Evolutionary conservation across 2,797 vertebrate genomes (phyloP), one percentile per base, ranked within the genome.

Genomic region (Harpagifer antarcticus): DNA sequence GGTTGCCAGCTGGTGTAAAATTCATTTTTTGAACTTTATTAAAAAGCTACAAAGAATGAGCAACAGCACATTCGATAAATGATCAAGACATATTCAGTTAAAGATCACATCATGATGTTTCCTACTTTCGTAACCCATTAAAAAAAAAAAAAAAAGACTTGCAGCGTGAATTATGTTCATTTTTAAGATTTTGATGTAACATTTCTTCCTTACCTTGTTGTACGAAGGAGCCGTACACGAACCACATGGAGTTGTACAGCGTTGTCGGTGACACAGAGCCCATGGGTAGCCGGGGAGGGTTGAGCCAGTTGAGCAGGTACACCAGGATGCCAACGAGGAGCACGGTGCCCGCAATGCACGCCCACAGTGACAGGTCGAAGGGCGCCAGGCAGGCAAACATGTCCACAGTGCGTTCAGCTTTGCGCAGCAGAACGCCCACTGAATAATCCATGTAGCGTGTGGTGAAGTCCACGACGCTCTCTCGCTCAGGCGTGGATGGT

Each of bases 221-320:
- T 47, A 99, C 97, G 77, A 99, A 99, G 76, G 98, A 99, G 84
- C 98, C 98, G 1, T 99, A 99, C 72, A 99, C 98, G 64, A 99
- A 98, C 98, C 98, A 99, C 98, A 99, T 99, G 92, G 98, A 99
- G 88, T 99, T 99, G 91, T 99, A 99, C 70, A 99, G 96, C 0
- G 98, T 99, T 16, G 98, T 99, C 5, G 97, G 98, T 2, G 98
- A 98, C 92, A 99, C 96, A 0, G 97, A 97, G 81, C 97, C 97
- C 98, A 99, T 98, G 85, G 97, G 98, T 50, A 99, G 94, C n/a
- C 98, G 95, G 0, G 98, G 98, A 0, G 98, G 98, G 89, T 99
- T 99, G 77, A 99, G 95, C 98, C 98, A 99, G 91, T 99, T 99
- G 76, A 99, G 93, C 83, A 99, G 94, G 91, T 99, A 99, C 63